Base-by-base conservation (phyloP, 2,797 vertebrate species). In the Acrossocheilus fasciatus region DNA sequence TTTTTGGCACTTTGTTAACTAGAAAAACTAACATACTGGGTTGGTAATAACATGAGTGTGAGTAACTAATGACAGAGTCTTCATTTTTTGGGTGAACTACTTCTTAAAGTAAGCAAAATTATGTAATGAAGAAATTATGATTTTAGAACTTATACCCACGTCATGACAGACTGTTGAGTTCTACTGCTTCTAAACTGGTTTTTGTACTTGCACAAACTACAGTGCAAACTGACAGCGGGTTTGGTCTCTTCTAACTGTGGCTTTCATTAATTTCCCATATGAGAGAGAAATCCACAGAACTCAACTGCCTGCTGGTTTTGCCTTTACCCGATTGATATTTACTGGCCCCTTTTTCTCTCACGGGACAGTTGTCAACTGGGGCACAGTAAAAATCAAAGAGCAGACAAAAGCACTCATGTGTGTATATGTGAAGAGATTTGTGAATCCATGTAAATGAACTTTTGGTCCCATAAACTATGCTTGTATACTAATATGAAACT, bases 331-430 rank as follows among this genome's bases (percentile, higher is more conserved):
- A 85, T 12, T 85, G 86, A 62, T 80, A 87, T 87, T 86, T 91
- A 88, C 81, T 82, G 75, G 79, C 36, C 82, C 73, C 69, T 83
- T 73, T 85, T 85, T 85, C 54, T 81, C 82, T 81, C 81, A 79
- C 74, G 84, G 81, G 75, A 84, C 70, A 81, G 83, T 69, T 87
- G 78, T 86, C 87, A 89, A 84, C 76, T 88, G 83, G 80, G 57
- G 39, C 68, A 72, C 70, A 54, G 82, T 84, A 73, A 82, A 89
- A 91, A 88, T 87, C 82, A 82, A 82, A 70, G 66, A 59, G 45
- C 45, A 43, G 17, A 36, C 23, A 76, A 83, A 41, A 18, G 45
- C 34, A 23, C 43, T 18, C 2, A n/a, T 78, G 64, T 64, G 72
- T 84, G 30, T 79, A 69, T 74, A 72, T 41, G 20, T 74, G 14